A percentile compares a stretch with the other conserved stretches of the same genome.
phyloP scores from a whole-genome alignment of 2,888 invertebrate genomes.

The Cantharis nigra region DNA sequence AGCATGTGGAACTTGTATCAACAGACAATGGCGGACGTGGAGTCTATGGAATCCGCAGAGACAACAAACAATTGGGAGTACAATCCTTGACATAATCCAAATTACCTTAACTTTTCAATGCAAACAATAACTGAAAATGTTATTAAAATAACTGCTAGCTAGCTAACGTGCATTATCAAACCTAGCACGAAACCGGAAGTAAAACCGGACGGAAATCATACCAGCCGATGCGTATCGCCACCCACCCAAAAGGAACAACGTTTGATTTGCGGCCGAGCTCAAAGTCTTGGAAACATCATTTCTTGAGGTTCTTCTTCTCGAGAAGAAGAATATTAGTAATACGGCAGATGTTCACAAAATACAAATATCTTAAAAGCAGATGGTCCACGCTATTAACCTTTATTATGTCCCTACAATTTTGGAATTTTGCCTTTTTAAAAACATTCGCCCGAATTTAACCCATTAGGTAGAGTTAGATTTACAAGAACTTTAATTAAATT shows the following conservation, averaged over 20 bases:
- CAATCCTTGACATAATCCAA: background rate
- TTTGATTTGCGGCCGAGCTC: background rate
- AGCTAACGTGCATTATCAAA: background rate
- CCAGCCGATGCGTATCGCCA: slow-evolving; percentile 39
- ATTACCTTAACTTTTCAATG: background rate
- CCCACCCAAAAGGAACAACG: slow-evolving; percentile 20
- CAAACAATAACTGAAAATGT: background rate
- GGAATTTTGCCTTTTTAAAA: background rate
- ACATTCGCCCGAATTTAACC: background rate
- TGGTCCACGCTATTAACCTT: slow-evolving; percentile 28
- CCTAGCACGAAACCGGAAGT: slow-evolving; percentile 16
- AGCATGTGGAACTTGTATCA: background rate
- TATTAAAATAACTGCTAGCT: background rate
- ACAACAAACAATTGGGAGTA: background rate
- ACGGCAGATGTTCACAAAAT: slow-evolving; percentile 24
- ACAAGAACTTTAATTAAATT: background rate
- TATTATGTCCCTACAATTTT: slow-evolving; percentile 10
- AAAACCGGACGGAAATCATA: slow-evolving; percentile 37
- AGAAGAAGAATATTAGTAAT: slow-evolving; percentile 1
- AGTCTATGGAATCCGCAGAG: background rate
- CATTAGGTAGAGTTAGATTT: background rate
- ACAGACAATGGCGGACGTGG: background rate
- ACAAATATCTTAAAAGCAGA: slow-evolving; percentile 25
- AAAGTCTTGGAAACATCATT: background rate
- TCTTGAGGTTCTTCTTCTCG: too few relatives aligned